phyloP scores from a whole-genome alignment of 2,113 vertebrate species.

The Romanogobio albipinnatus region DNA sequence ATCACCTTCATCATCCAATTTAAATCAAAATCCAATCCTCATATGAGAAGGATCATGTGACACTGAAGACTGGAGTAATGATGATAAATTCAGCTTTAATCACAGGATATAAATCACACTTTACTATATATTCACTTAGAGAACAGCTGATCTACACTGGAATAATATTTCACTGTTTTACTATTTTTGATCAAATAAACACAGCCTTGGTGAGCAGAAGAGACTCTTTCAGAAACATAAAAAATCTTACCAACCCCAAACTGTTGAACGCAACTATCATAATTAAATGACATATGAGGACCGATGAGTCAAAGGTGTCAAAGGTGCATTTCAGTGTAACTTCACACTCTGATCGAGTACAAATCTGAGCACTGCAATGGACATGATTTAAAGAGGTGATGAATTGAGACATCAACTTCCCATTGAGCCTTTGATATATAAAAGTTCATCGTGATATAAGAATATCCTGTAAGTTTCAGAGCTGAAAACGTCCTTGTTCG shows the following conservation, averaged over 20 bases:
- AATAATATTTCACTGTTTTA: not conserved
- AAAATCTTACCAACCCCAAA: not conserved
- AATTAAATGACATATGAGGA: not conserved
- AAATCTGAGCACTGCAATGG: too few relatives aligned
- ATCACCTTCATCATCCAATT: not conserved
- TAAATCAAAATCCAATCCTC: not conserved
- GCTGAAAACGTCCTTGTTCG: too few relatives aligned
- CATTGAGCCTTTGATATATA: too few relatives aligned
- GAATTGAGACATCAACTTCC: too few relatives aligned
- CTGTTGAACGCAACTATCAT: not conserved
- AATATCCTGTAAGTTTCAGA: too few relatives aligned
- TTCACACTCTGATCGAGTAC: too few relatives aligned
- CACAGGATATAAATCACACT: not conserved
- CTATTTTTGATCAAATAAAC: not conserved
- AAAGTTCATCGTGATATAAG: too few relatives aligned
- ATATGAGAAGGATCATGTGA: not conserved
- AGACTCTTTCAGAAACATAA: not conserved
- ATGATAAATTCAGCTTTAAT: not conserved
- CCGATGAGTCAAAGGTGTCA: not conserved
- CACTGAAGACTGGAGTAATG: slow-evolving; percentile 5
- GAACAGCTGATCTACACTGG: not conserved
- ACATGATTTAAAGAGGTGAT: not conserved
- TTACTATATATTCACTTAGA: not conserved
- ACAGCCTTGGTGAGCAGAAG: not conserved
- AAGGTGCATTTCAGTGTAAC: not conserved